A percentile compares a stretch with the other conserved stretches of the same genome.
Evolutionary conservation across 2,888 invertebrate genomes (phyloP).

Genomic region (Synergus umbraculus): DNA sequence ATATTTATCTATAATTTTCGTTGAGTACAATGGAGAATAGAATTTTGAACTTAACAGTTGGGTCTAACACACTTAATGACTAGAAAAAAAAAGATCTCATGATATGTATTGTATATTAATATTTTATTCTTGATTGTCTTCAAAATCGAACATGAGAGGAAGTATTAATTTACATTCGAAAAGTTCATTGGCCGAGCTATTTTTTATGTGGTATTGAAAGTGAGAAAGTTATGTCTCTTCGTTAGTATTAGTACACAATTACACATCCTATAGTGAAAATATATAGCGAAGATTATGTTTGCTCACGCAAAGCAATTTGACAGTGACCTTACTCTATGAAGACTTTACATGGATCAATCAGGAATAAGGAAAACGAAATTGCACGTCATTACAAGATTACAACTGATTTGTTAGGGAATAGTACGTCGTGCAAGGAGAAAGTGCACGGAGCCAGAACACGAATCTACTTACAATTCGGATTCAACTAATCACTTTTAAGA

Average conservation of each 20-base stretch:
- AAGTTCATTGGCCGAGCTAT: background rate
- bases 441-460: background rate
- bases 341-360: conserved; percentile 32
- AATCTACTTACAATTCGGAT: conserved; percentile 16
- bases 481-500: background rate
- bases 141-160: background rate
- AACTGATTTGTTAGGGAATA: conserved; percentile 18
- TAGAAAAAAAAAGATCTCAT: no score
- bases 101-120: no score
- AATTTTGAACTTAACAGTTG: no score
- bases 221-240: conserved; percentile 16
- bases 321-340: conserved; percentile 34
- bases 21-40: no score
- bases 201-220: background rate
- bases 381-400: conserved; percentile 11
- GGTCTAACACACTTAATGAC: no score
- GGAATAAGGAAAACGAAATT: conserved; percentile 23
- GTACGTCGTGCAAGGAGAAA: conserved; percentile 10
- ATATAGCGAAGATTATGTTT: conserved; percentile 25
- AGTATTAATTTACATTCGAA: background rate
- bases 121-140: background rate
- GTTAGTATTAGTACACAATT: background rate
- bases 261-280: background rate
- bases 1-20: no score
- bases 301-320: conserved; percentile 37